Percentiles rank a stretch among this genome's conserved stretches.
Conservation (phyloP, 1,140 invertebrate genomes). For the Zeugodacus cucurbitae region DNA sequence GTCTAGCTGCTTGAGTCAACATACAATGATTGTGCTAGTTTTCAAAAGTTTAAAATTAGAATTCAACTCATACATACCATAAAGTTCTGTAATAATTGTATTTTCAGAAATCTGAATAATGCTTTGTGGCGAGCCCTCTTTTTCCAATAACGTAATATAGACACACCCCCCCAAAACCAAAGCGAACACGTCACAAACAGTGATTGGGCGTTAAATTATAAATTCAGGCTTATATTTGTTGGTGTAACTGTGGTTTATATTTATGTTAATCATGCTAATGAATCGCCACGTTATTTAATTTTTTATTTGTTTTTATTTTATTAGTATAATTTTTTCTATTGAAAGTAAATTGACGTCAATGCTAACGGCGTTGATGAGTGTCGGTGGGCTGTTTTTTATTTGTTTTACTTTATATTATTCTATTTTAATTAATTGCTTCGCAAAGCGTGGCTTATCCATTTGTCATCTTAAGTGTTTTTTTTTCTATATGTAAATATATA, state of each 20-base stretch:
- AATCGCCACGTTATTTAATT: not conserved
- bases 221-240: not conserved
- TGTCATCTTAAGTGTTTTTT: not conserved
- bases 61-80: too few species aligned
- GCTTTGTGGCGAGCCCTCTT: too few species aligned
- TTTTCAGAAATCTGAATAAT: too few species aligned
- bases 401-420: too few species aligned
- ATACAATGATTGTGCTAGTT: too few species aligned
- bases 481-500: too few species aligned
- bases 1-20: too few species aligned
- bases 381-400: not conserved
- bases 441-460: not conserved
- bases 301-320: not conserved
- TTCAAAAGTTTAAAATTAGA: too few species aligned
- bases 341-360: slow-evolving; percentile 15
- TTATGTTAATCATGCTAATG: not conserved
- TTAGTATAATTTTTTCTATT: too few species aligned
- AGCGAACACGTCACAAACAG: not conserved
- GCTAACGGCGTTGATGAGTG: not conserved
- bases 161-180: not conserved
- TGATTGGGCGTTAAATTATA: not conserved
- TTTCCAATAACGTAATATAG: not conserved
- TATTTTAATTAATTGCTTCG: not conserved
- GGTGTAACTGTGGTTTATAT: not conserved
- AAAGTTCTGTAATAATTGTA: too few species aligned